A percentile compares a stretch with the other conserved stretches of the same genome.
phyloP scores from a whole-genome alignment of 2,888 invertebrate genomes.

The Hololepta plana region DNA sequence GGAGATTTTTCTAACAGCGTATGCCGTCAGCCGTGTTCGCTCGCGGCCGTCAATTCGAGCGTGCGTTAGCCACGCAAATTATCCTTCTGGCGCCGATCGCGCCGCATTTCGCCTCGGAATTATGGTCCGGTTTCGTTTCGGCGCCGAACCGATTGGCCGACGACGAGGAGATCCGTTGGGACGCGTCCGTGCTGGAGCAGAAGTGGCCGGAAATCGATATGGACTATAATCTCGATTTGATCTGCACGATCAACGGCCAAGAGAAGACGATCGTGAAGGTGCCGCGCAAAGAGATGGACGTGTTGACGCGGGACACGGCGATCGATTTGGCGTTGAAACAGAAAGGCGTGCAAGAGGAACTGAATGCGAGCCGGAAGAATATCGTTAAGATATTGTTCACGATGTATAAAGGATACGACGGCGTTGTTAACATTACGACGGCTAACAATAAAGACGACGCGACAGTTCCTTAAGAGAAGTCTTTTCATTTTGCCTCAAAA shows the following conservation, averaged over 20 bases:
- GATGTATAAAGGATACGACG: constrained; percentile 21
- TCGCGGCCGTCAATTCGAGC: constrained; percentile 54
- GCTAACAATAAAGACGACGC: no score
- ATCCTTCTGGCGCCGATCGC: constrained; percentile 77
- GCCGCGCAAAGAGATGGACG: constrained; percentile 30
- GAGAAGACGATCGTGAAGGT: constrained; percentile 33
- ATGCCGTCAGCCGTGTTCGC: constrained; percentile 40
- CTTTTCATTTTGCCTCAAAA: no score
- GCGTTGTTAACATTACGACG: constrained; percentile 19
- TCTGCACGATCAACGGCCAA: constrained; percentile 35
- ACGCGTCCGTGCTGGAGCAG: constrained; percentile 54
- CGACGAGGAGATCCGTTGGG: constrained; percentile 42
- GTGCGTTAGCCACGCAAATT: constrained; percentile 58
- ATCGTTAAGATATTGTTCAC: constrained; percentile 20
- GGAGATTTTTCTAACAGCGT: constrained; percentile 25
- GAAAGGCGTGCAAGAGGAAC: constrained; percentile 18
- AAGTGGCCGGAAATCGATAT: constrained; percentile 60
- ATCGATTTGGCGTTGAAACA: constrained; percentile 32
- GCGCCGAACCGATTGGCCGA: constrained; percentile 40
- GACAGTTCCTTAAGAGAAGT: no score
- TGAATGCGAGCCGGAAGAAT: no score
- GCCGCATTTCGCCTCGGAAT: constrained; percentile 80
- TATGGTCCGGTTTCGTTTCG: constrained; percentile 65
- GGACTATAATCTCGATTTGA: constrained; percentile 44
- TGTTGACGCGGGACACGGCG: constrained; percentile 33